phyloP scores from a whole-genome alignment of 2,797 vertebrate genomes.

The Acanthiza pusilla region DNA sequence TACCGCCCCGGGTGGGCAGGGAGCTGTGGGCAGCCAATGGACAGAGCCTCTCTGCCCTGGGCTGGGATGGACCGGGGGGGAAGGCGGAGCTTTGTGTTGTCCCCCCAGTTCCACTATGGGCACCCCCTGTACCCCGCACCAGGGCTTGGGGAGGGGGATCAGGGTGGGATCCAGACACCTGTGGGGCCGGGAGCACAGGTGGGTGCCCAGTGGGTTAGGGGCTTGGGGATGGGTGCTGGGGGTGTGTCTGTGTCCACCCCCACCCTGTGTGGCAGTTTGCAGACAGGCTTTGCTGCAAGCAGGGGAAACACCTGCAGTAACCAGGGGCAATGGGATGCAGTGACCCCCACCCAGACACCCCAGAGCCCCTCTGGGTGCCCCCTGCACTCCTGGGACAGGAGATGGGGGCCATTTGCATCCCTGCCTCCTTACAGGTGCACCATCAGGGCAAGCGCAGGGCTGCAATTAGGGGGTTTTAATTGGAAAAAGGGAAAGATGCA shows the following conservation, averaged over 20 bases:
- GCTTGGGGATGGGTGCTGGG: background rate
- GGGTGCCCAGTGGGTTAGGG: background rate
- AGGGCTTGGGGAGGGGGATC: too few species aligned
- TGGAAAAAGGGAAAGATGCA: background rate
- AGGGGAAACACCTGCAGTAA: background rate
- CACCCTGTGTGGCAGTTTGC: background rate
- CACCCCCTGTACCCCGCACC: background rate
- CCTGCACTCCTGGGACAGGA: background rate
- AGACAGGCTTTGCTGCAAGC: background rate
- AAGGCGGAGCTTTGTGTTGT: background rate
- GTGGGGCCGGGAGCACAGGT: too few species aligned
- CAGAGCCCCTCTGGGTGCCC: background rate
- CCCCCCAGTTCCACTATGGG: background rate
- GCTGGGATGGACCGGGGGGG: background rate
- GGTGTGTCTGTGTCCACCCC: background rate
- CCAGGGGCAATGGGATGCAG: fast-evolving
- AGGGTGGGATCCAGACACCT: background rate
- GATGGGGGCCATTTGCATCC: fast-evolving
- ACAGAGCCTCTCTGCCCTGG: background rate
- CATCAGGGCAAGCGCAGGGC: background rate
- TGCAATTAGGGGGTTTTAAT: background rate
- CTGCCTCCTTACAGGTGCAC: background rate
- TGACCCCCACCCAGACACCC: background rate
- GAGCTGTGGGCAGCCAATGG: background rate
- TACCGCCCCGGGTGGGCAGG: background rate